phyloP scores from a whole-genome alignment of 1,140 invertebrate species.

The Sinella curviseta region DNA sequence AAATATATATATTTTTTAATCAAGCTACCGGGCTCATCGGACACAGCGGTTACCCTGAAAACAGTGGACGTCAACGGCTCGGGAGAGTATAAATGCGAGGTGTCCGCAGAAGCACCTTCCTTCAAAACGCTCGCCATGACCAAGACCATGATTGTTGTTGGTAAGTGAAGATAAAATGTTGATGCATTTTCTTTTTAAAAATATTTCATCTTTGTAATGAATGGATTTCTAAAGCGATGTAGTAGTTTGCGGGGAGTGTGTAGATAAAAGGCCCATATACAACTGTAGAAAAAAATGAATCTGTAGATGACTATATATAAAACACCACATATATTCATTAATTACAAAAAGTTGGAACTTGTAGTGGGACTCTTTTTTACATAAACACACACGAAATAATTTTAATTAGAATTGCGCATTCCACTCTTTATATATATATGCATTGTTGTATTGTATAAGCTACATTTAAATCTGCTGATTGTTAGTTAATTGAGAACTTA shows the following conservation, averaged over 20 bases:
- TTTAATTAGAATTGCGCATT: too few relatives aligned
- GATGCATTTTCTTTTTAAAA: background rate
- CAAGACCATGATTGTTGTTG: constrained; percentile 73
- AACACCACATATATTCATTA: too few relatives aligned
- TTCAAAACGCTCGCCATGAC: constrained; percentile 76
- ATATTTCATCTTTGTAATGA: background rate
- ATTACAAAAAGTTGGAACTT: too few relatives aligned
- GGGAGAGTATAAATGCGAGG: constrained; percentile 37
- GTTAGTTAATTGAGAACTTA: too few relatives aligned
- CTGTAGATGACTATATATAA: too few relatives aligned
- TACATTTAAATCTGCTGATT: too few relatives aligned
- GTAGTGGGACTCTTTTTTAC: too few relatives aligned
- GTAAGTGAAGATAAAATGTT: constrained; percentile 61
- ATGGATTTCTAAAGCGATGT: background rate
- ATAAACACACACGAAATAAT: too few relatives aligned
- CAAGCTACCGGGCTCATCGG: constrained; percentile 44
- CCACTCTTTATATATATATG: too few relatives aligned
- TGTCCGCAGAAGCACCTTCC: constrained; percentile 58
- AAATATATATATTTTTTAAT: background rate
- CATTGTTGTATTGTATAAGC: too few relatives aligned
- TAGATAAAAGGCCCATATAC: too few relatives aligned
- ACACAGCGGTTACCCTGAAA: constrained; percentile 44
- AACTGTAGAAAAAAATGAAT: too few relatives aligned
- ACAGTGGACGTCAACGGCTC: constrained; percentile 43
- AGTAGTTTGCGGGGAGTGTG: background rate